Evolutionary conservation across 1,140 invertebrate species (phyloP), one percentile per base, ranked within the genome.

Genomic region (Hirudo medicinalis): DNA sequence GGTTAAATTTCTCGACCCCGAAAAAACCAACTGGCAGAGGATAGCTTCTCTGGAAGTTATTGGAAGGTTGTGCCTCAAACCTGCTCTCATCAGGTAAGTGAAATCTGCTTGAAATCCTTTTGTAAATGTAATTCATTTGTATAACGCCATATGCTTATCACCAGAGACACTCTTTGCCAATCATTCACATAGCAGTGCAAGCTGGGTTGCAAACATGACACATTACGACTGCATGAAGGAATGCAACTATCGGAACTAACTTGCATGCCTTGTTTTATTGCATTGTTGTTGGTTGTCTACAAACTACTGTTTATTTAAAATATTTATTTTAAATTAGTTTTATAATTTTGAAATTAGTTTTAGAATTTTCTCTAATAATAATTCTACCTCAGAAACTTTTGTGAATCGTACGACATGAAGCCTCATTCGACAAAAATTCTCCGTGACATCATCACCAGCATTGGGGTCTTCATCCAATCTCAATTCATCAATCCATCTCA

Each of bases 1-100:
- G 54, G 91, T 98, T 6, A 97, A 97, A 81, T 97, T 98, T 83
- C 81, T 99, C 78, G 94, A 97, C 82, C 89, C 90, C 17, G 95
- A 98, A 77, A 95, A 96, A 82, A 91, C 92, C 32, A 85, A 88
- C 60, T 99, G 96, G 95, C 94, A 98, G 79, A 84, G 94, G 70
- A 91, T 92, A 20, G 81, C 97, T 60, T 94, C 95, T 0, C 81
- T 99, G 17, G 95, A 98, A 85, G 93, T 97, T 4, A 84, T 98
- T 27, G 92, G 97, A 79, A 94, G 93, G 82, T 89, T 98, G 83
- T 78, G 78, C 70, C 75, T 77, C 20, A 90, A 96, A 77, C 89
- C 92, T 20, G 86, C 89, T 75, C 83, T 97, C 19, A 83, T 97
- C 74, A 91, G 88, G 78, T 84, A 76, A 77, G 76, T 75, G 13